Conservation (phyloP, 2,113 vertebrate genomes). For the Protobothrops flavoviridis region DNA sequence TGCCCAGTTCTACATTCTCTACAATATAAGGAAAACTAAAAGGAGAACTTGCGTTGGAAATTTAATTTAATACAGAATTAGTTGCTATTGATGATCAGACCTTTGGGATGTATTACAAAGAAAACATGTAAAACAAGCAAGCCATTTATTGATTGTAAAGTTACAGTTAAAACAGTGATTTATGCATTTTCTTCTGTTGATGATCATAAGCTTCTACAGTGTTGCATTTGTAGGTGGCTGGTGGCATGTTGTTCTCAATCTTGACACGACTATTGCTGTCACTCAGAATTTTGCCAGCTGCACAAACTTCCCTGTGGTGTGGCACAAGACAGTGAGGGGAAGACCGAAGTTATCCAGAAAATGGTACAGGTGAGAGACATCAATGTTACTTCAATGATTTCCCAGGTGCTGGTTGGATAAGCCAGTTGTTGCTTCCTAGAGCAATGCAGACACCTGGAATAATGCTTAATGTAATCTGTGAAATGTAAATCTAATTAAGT, state of each 20-base stretch:
- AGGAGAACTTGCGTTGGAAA: background rate
- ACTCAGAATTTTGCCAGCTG: slow-evolving; percentile 98
- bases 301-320: slow-evolving; percentile 97
- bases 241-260: slow-evolving; percentile 98
- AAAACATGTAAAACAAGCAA: too few relatives aligned
- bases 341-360: slow-evolving; percentile 95
- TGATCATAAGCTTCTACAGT: background rate
- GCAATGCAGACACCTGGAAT: background rate
- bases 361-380: slow-evolving; percentile 90
- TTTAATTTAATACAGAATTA: background rate
- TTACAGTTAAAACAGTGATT: background rate
- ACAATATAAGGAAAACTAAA: background rate
- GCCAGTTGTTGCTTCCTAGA: background rate
- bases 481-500: background rate
- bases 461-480: background rate
- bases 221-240: slow-evolving; percentile 83
- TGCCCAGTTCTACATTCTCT: background rate
- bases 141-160: background rate
- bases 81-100: background rate
- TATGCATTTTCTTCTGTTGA: background rate
- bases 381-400: background rate
- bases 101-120: background rate
- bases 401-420: background rate
- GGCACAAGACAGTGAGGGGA: slow-evolving; percentile 98
- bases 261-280: slow-evolving; percentile 93